These are phyloP conservation scores for Coptotermes formosanus DNA, from an alignment of 1,140 invertebrate species.

Conservation along the genomic window DNA sequence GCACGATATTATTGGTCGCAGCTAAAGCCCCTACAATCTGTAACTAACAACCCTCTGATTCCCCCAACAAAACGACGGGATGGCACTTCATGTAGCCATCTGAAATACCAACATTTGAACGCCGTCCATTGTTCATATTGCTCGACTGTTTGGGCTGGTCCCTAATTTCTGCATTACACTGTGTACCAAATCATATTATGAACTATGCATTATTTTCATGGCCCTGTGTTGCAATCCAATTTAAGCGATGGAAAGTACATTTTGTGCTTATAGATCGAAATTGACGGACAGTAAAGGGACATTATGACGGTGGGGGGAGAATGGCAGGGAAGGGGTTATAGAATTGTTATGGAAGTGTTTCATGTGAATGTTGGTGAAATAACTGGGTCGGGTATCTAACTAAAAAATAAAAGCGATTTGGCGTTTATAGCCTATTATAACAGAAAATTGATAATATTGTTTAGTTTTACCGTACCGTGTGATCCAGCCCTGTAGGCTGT, in stretches of 20 bases:
- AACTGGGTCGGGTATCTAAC: neutral
- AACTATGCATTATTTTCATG: neutral
- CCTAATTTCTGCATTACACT: neutral
- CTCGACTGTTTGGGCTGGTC: neutral
- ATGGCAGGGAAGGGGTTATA: neutral
- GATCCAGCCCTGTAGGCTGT: neutral
- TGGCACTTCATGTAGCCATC: neutral
- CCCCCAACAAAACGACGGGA: neutral
- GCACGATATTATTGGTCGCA: neutral
- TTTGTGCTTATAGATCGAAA: conserved; percentile 17
- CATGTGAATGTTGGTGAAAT: neutral
- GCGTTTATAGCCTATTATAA: neutral
- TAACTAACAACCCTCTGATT: neutral
- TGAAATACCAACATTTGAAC: neutral
- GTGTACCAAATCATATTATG: neutral
- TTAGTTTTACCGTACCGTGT: neutral
- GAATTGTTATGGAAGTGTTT: too few species aligned
- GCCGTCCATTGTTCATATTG: neutral
- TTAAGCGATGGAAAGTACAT: conserved; percentile 1
- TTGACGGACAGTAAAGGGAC: neutral
- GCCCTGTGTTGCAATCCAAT: neutral
- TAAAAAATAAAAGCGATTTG: neutral
- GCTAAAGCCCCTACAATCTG: neutral
- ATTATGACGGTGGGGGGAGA: neutral
- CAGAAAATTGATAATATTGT: neutral